These are phyloP conservation scores for Eonycteris spelaea DNA, from an alignment of 2,113 vertebrate genomes.

Conservation along the genomic window DNA sequence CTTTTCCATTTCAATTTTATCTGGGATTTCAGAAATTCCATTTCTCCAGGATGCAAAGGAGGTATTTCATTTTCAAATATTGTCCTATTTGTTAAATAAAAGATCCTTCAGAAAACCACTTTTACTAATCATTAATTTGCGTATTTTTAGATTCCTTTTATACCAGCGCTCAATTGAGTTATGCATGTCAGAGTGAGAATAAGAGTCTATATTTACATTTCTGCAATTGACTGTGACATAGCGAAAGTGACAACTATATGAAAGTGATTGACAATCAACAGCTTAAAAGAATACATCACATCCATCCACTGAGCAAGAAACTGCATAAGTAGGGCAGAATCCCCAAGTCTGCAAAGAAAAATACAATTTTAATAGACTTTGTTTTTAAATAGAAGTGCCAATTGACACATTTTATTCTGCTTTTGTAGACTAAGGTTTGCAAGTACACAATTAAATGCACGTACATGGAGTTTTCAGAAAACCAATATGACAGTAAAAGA, in stretches of 20 bases:
- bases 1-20: neutral
- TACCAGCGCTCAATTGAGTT: slow-evolving; percentile 45
- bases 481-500: accelerated
- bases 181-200: slow-evolving; percentile 21
- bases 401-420: neutral
- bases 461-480: neutral
- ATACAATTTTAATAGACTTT: neutral
- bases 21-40: neutral
- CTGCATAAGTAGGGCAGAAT: neutral
- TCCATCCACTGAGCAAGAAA: neutral
- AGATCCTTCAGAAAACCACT: neutral
- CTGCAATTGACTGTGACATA: slow-evolving; percentile 42
- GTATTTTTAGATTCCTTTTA: slow-evolving; percentile 50
- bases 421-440: neutral
- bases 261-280: slow-evolving; percentile 55
- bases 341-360: neutral
- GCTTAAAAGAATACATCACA: slow-evolving; percentile 48
- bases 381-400: neutral
- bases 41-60: neutral
- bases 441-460: neutral
- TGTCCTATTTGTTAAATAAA: slow-evolving; percentile 1
- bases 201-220: slow-evolving; percentile 21
- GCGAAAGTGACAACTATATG: slow-evolving; percentile 55
- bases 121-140: neutral
- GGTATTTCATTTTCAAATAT: neutral